Evolutionary conservation across 2,888 invertebrate genomes (phyloP), one percentile per base, ranked within the genome.

Genomic region (Andrena bicolor): DNA sequence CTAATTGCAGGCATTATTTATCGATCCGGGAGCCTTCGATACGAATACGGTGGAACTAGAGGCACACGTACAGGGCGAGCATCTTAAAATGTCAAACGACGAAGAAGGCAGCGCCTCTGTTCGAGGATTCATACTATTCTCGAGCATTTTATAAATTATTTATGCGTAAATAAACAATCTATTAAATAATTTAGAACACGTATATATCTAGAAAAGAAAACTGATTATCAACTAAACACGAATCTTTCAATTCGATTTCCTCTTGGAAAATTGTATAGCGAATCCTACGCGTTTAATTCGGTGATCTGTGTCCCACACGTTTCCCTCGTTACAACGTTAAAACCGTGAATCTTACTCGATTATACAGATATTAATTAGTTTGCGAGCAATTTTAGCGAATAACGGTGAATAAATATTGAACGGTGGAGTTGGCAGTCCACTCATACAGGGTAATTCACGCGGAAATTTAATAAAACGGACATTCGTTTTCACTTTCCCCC

Each of bases 1-100:
- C 64, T 81, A 79, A 81, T 74, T 78, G 68, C 68, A 60, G 51
- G 28, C n/a, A 64, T 77, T 80, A 77, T 80, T 77, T 64, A 78
- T 72, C 63, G 78, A 73, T 41, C 53, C 23, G 2, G 10, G 13
- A 32, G 41, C 66, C 23, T 51, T 65, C 60, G 76, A 48, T 41
- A 23, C 23, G 32, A 64, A 49, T 48, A 16, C 16, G 30, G 53
- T 16, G 71, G 32, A 70, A 70, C 51, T 56, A 51, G 60, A 65
- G 53, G 58, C 26, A 26, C 53, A 32, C 20, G 20, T 26, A 28
- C n/a, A 8, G n/a, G 10, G 35, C n/a, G 23, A 48, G 53, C 60
- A 65, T 71, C 66, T 76, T 65, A 41, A 76, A 80, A 80, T 71
- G 76, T 80, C 76, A 80, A 66, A 66, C 68, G 70, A 65, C 58